Evolutionary conservation across 1,140 invertebrate species (phyloP), one percentile per base, ranked within the genome.

Genomic region (Eufriesea mexicana): DNA sequence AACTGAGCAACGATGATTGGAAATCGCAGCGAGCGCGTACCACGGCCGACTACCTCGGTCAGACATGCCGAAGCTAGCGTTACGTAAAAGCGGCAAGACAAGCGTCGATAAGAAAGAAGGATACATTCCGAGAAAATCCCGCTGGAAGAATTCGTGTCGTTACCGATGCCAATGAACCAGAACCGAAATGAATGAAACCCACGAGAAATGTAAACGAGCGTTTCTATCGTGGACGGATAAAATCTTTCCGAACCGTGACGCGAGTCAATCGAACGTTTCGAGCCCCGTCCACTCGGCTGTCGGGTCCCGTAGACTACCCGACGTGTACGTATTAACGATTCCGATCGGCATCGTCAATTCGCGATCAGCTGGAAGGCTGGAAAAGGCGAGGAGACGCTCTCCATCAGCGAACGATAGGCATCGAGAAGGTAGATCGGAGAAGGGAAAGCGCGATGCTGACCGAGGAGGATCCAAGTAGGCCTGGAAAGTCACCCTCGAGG

Each of bases 191-290:
- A 55, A 55, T 35, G 49, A 54, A 72, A 54, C 18, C 18, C 5
- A n/a, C 12, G 68, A 54, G 25, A 51, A 54, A 51, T 28, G n/a
- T n/a, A n/a, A n/a, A n/a, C n/a, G 83, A 59, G 68, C 18, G 20
- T 35, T 45, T 59, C n/a, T n/a, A n/a, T n/a, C n/a, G n/a, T n/a
- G 18, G n/a, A 72, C 67, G 72, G 45, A 72, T 16, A 23, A 62
- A 28, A 28, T 28, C 25, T 6, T 62, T 6, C n/a, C n/a, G n/a
- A n/a, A n/a, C n/a, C n/a, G n/a, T n/a, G n/a, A 68, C 25, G 18
- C 9, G 47, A 67, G 14, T 45, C 23, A 2, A 18, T 25, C 14
- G 45, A 47, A 47, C 45, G 45, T 35, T 35, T 35, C 35, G 35
- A 35, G 35, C n/a, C n/a, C n/a, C n/a, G n/a, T n/a, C n/a, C n/a